A percentile compares a stretch with the other conserved stretches of the same genome.
Evolutionary conservation across 2,113 vertebrate genomes (phyloP).

Genomic region (Canis aureus): DNA sequence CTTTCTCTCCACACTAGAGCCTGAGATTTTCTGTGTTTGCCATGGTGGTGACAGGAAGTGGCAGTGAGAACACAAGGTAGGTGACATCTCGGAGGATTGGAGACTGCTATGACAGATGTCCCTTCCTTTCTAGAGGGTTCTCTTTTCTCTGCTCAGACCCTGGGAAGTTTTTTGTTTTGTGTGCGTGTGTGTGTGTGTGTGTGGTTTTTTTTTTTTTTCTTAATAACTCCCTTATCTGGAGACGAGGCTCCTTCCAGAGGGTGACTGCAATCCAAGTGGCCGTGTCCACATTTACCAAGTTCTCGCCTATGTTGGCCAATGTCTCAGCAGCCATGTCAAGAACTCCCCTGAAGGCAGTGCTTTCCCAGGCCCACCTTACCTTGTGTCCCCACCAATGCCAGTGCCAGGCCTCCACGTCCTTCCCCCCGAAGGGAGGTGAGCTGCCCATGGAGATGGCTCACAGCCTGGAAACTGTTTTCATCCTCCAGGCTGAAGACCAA

Average conservation of each 20-base stretch:
- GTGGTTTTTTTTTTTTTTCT: neutral
- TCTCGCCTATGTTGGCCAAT: neutral
- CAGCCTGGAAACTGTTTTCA: conserved; percentile 95
- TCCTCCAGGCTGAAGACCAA: conserved; percentile 98
- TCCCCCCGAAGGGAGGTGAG: conserved; percentile 89
- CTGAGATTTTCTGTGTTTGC: conserved; percentile 15
- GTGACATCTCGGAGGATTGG: neutral
- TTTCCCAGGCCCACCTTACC: conserved; percentile 87
- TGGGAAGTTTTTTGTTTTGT: neutral
- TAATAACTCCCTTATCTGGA: conserved; percentile 44
- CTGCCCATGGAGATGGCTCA: conserved; percentile 91
- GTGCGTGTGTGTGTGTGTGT: too few relatives aligned
- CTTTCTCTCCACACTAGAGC: neutral
- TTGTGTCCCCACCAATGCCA: conserved; percentile 95
- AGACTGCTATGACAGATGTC: neutral
- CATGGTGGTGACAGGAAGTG: neutral
- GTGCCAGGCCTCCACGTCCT: conserved; percentile 91
- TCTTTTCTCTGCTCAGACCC: neutral
- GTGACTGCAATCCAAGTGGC: neutral
- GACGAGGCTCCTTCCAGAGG: neutral
- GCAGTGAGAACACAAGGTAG: neutral
- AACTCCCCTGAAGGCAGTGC: neutral
- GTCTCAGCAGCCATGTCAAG: neutral
- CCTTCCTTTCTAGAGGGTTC: neutral
- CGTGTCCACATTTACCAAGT: neutral